A percentile compares a stretch with the other conserved stretches of the same genome.
Evolutionary conservation across 1,140 invertebrate species (phyloP).

Genomic region (Ceratosolen fusciceps): DNA sequence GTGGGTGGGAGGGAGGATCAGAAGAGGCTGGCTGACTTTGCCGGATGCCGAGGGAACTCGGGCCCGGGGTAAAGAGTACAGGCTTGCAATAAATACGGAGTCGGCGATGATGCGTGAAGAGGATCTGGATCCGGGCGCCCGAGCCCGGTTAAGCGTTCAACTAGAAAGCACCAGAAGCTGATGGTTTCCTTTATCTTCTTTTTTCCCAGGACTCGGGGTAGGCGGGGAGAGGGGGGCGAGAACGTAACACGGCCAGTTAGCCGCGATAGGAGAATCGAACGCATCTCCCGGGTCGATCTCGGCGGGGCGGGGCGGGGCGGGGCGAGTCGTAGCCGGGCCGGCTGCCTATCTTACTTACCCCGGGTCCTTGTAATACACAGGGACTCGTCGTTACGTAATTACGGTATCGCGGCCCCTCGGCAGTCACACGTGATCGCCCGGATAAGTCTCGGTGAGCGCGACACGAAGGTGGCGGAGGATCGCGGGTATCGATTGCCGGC

Average conservation of each 20-base stretch:
- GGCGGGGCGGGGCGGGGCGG: too few relatives aligned
- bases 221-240: background rate
- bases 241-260: background rate
- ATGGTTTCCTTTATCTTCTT: too few relatives aligned
- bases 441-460: constrained; percentile 19
- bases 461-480: background rate
- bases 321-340: too few relatives aligned
- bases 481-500: constrained; percentile 29
- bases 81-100: background rate
- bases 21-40: too few relatives aligned
- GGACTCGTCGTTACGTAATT: constrained; percentile 16
- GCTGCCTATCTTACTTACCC: constrained; percentile 29
- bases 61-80: too few relatives aligned
- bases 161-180: background rate
- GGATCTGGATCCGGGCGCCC: background rate
- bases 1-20: too few relatives aligned
- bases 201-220: background rate
- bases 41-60: too few relatives aligned
- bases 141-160: background rate
- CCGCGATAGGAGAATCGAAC: background rate
- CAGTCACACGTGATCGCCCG: constrained; percentile 12
- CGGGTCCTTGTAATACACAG: constrained; percentile 4
- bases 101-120: background rate
- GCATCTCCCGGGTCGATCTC: background rate
- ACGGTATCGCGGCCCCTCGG: background rate